A percentile compares a stretch with the other conserved stretches of the same genome.
Conservation (phyloP, 2,888 invertebrate species). For the Cheilosia scutellata region DNA sequence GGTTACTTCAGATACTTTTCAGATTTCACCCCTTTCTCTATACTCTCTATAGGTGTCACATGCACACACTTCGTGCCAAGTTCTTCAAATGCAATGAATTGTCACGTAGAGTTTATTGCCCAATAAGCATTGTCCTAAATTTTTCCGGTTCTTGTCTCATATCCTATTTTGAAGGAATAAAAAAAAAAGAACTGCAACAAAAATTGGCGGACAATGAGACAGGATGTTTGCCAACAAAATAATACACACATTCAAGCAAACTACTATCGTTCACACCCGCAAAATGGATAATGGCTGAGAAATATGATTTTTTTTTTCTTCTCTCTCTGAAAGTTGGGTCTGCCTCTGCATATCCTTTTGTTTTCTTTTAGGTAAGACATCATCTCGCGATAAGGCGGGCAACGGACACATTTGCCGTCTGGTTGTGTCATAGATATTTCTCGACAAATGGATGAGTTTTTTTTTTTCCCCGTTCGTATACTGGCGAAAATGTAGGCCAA, state of each 20-base stretch:
- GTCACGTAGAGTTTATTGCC: conserved; percentile 76
- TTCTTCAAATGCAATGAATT: conserved; percentile 65
- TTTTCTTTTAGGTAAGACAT: conserved; percentile 47
- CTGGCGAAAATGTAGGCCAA: conserved; percentile 64
- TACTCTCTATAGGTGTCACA: conserved; percentile 57
- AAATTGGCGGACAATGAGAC: conserved; percentile 68
- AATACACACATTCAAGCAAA: conserved; percentile 33
- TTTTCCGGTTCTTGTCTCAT: conserved; percentile 72
- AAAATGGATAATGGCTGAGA: conserved; percentile 40
- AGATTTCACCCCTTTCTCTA: no score
- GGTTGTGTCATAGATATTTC: conserved; percentile 61
- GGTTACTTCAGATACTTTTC: conserved; percentile 25
- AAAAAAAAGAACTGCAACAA: conserved; percentile 23
- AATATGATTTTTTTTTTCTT: conserved; percentile 26
- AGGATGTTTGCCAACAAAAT: conserved; percentile 70
- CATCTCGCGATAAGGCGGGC: conserved; percentile 58
- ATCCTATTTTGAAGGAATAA: conserved; percentile 19
- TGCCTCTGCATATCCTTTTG: conserved; percentile 41
- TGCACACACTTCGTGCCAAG: conserved; percentile 68
- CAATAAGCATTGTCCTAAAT: conserved; percentile 75
- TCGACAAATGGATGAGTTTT: conserved; percentile 44
- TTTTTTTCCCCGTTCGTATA: conserved; percentile 21
- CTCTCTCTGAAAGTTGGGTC: conserved; percentile 26
- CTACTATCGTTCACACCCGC: conserved; percentile 20
- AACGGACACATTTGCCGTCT: conserved; percentile 61